Conservation (phyloP, 2,888 invertebrate species). For the Oxyteleia sp. region DNA sequence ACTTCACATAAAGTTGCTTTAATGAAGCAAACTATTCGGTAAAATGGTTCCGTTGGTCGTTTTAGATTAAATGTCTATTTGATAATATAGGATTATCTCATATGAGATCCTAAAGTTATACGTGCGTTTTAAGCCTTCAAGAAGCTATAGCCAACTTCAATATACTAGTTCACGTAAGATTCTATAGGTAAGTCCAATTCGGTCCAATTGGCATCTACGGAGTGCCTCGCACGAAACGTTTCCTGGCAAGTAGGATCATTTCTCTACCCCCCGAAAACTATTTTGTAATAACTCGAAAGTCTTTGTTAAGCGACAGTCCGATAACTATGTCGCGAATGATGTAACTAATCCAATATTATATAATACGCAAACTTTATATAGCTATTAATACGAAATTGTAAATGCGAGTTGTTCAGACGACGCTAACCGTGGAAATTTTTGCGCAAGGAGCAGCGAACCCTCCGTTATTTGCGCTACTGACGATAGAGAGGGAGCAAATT, state of each 20-base stretch:
- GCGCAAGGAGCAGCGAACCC: slow-evolving; percentile 14
- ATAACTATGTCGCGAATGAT: slow-evolving; percentile 7
- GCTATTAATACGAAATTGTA: slow-evolving; percentile 6
- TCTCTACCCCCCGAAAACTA: slow-evolving; percentile 28
- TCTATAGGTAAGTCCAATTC: slow-evolving; percentile 46
- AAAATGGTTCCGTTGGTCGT: slow-evolving; percentile 48
- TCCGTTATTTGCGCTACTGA: slow-evolving; percentile 39
- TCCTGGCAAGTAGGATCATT: slow-evolving; percentile 49
- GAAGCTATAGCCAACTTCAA: slow-evolving; percentile 57
- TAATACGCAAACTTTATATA: background rate
- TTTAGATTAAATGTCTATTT: slow-evolving; percentile 60
- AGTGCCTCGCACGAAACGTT: slow-evolving; percentile 14
- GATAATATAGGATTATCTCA: slow-evolving; percentile 70
- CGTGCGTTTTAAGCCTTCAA: slow-evolving; percentile 55
- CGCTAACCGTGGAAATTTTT: slow-evolving; percentile 28
- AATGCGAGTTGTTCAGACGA: background rate
- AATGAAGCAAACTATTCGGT: slow-evolving; percentile 62
- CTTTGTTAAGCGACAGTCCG: slow-evolving; percentile 7
- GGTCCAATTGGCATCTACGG: slow-evolving; percentile 54
- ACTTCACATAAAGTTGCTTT: slow-evolving; percentile 55
- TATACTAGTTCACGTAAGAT: slow-evolving; percentile 63
- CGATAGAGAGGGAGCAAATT: slow-evolving; percentile 27
- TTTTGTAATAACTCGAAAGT: slow-evolving; percentile 16
- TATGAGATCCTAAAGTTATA: slow-evolving; percentile 71
- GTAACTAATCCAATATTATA: background rate